phyloP scores from a whole-genome alignment of 2,113 vertebrate genomes.

The Meles meles region DNA sequence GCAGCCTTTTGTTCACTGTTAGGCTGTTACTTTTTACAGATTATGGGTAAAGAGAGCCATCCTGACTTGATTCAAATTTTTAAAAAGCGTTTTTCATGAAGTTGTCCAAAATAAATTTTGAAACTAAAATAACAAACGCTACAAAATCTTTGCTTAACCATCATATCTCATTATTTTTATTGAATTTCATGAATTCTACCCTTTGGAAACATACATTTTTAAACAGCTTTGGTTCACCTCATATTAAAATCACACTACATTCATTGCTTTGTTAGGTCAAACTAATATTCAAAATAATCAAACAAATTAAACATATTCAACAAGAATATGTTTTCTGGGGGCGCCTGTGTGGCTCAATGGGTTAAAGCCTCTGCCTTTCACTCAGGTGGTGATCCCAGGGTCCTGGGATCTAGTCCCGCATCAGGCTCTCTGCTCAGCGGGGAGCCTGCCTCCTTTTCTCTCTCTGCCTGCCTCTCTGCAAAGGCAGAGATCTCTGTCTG shows the following conservation, averaged over 20 bases:
- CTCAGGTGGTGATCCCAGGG: too few relatives aligned
- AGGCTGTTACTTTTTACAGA: slow-evolving; percentile 13
- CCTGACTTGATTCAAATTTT: background rate
- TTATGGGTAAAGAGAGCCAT: background rate
- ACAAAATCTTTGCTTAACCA: background rate
- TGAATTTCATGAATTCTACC: background rate
- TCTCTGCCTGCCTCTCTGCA: too few relatives aligned
- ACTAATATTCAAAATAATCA: background rate
- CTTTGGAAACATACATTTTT: background rate
- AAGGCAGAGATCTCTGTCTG: too few relatives aligned
- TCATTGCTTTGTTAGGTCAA: background rate
- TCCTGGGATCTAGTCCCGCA: too few relatives aligned
- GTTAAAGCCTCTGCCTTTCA: too few relatives aligned
- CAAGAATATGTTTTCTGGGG: background rate
- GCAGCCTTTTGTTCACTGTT: slow-evolving; percentile 22
- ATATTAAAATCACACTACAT: background rate
- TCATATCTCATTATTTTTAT: background rate
- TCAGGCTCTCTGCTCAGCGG: too few relatives aligned
- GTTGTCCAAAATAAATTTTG: slow-evolving; percentile 21
- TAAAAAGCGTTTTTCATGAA: background rate
- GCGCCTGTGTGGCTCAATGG: too few relatives aligned
- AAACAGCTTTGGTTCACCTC: slow-evolving; percentile 12
- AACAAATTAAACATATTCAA: background rate
- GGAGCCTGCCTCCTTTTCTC: too few relatives aligned
- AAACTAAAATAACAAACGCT: slow-evolving; percentile 41